phyloP scores from a whole-genome alignment of 2,113 vertebrate species.

The Stomatorhinus ivindoensis region DNA sequence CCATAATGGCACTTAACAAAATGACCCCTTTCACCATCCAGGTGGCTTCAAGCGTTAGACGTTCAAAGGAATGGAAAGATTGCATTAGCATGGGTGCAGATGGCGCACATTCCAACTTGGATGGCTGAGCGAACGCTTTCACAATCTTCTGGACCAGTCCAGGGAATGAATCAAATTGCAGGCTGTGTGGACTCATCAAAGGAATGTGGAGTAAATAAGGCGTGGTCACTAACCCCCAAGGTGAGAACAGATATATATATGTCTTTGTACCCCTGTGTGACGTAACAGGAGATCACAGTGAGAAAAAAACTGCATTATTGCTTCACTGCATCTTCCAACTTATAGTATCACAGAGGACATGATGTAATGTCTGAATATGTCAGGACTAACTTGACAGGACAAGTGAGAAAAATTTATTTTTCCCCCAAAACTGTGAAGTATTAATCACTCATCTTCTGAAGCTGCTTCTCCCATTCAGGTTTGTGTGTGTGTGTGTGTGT shows the following conservation, averaged over 20 bases:
- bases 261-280: neutral
- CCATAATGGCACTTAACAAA: neutral
- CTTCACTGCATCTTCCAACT: neutral
- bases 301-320: neutral
- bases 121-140: neutral
- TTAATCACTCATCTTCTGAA: neutral
- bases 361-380: neutral
- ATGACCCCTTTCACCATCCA: neutral
- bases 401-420: neutral
- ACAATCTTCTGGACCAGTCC: neutral
- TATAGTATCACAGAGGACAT: neutral
- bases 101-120: neutral
- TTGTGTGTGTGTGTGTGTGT: no score
- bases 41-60: neutral
- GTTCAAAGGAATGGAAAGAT: neutral
- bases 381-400: neutral
- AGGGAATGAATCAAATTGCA: neutral
- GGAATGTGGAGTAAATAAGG: neutral
- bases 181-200: neutral
- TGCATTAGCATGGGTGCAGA: neutral
- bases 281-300: neutral
- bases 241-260: neutral
- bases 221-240: neutral
- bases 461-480: neutral
- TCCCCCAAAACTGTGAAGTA: neutral